phyloP scores from a whole-genome alignment of 2,113 vertebrate species.

The Chinchilla lanigera region DNA sequence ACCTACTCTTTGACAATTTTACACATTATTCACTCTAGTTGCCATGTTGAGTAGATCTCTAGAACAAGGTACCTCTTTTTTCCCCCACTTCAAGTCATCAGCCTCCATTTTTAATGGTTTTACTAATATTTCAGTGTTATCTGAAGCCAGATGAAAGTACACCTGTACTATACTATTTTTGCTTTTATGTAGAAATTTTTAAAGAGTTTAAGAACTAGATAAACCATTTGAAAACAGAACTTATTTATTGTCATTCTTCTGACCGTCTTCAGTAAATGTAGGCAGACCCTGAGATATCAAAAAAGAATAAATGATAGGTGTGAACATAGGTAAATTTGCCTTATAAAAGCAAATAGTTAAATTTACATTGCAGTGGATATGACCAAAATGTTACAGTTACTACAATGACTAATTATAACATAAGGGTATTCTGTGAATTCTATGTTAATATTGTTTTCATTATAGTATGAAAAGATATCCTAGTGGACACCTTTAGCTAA shows the following conservation, averaged over 20 bases:
- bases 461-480: not conserved
- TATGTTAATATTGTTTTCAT: not conserved
- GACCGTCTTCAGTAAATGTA: not conserved
- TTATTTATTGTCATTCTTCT: not conserved
- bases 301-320: not conserved
- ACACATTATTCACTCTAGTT: not conserved
- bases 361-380: not conserved
- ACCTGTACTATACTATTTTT: not conserved
- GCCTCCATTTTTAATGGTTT: slow-evolving; percentile 6
- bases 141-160: not conserved
- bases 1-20: not conserved
- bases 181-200: not conserved
- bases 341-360: not conserved
- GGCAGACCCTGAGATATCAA: not conserved
- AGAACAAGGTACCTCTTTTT: not conserved
- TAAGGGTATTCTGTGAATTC: not conserved
- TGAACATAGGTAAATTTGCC: not conserved
- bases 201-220: not conserved
- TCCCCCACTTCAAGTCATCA: not conserved
- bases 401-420: not conserved
- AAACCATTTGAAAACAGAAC: not conserved
- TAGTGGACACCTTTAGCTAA: not conserved
- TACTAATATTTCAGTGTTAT: not conserved
- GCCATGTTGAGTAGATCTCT: not conserved
- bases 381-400: not conserved